Evolutionary conservation across 1,140 invertebrate genomes (phyloP).

Genomic region (Diabrotica virgifera): DNA sequence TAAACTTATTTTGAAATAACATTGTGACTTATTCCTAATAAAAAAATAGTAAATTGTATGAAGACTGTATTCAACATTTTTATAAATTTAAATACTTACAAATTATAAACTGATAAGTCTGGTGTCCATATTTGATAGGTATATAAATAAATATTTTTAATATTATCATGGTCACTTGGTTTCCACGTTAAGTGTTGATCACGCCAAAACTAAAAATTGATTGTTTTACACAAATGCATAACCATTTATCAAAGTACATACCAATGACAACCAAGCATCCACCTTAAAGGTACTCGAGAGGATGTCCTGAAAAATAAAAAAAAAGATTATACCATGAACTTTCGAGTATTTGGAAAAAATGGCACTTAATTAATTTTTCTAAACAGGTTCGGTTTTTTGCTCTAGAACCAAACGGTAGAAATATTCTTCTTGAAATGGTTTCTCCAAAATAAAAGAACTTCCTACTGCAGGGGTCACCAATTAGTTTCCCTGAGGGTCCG

Average conservation of each 20-base stretch:
- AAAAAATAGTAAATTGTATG: too few relatives aligned
- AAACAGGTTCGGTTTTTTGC: too few relatives aligned
- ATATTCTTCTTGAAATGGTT: too few relatives aligned
- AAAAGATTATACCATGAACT: too few relatives aligned
- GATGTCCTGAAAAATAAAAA: slow-evolving; percentile 27
- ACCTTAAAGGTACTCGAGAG: slow-evolving; percentile 32
- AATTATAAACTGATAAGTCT: slow-evolving; percentile 52
- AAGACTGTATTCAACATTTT: not conserved
- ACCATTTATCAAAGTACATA: slow-evolving; percentile 24
- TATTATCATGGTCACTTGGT: slow-evolving; percentile 47
- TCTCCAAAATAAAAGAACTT: too few relatives aligned
- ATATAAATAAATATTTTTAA: slow-evolving; percentile 45
- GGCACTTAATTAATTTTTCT: too few relatives aligned
- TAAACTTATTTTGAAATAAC: too few relatives aligned
- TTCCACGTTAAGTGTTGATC: slow-evolving; percentile 53
- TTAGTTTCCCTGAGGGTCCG: too few relatives aligned
- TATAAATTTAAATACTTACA: slow-evolving; percentile 39
- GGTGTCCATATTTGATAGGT: slow-evolving; percentile 52
- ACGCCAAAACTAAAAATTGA: slow-evolving; percentile 45
- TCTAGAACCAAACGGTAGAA: too few relatives aligned
- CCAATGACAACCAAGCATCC: slow-evolving; percentile 40
- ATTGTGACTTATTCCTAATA: too few relatives aligned
- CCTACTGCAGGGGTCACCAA: too few relatives aligned
- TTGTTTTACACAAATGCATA: slow-evolving; percentile 7
- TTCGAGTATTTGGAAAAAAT: too few relatives aligned